Base-by-base conservation (phyloP, 2,113 vertebrate genomes). In the Hippocampus mohnikei region DNA sequence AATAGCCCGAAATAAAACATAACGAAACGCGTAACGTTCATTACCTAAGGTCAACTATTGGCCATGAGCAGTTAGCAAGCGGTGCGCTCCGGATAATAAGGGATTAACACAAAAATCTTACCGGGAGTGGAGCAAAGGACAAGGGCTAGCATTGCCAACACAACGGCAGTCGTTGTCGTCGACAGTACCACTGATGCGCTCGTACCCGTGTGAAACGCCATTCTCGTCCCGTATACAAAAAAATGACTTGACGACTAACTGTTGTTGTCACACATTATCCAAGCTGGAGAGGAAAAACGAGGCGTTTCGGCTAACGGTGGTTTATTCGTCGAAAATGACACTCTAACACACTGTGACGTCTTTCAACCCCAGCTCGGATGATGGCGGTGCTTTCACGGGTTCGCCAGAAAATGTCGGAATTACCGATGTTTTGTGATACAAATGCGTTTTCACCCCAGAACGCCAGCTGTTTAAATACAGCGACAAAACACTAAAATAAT, bases 81-180 rank as follows among this genome's bases (percentile, higher is more conserved):
- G 88, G 84, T 21, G 74, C 70, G 89, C 83, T 85, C 84, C 84
- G 74, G 59, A 23, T 12, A 5, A 29, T 25, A 66, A 66, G 65
- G 65, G 58, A 60, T 60, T 60, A 50, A 5, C 46, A 13, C 8
- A 48, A 0, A 55, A 48, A 77, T 85, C 91, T 92, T 89, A 93
- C 92, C 92, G 63, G 55, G 88, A 78, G 87, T 85, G 29, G 84
- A 63, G 81, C 82, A 84, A 79, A 92, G 83, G 81, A 90, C 73
- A 69, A 89, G 8, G 73, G 76, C 48, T 50, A 93, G 70, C 76
- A 89, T 40, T 80, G 82, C 78, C 83, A 87, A 79, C 81, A 86
- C 79, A 81, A 87, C 37, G 84, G 33, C 33, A 37, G 81, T 81
- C 84, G 86, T 79, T 83, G 87, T 60, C 15, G 58, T 60, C 58